Percentiles rank a stretch among this genome's conserved stretches.
These are phyloP conservation scores for Petrocephalus microphthalmus DNA, from an alignment of 2,113 vertebrate genomes.

Conservation along the genomic window DNA sequence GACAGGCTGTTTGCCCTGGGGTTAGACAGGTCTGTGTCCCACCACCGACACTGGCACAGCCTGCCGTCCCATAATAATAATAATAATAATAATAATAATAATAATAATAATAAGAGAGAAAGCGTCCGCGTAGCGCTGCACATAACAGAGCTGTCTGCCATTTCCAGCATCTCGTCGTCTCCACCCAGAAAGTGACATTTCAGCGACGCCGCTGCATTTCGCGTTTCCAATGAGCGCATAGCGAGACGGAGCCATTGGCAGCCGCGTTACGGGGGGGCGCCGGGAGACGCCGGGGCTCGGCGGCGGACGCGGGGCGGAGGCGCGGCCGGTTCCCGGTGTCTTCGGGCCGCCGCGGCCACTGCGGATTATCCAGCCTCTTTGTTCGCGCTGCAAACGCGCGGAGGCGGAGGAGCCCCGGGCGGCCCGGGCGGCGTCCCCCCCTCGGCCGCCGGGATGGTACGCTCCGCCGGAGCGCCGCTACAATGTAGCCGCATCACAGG, in stretches of 20 bases:
- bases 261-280: not conserved
- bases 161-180: not conserved
- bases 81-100: not conserved
- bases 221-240: not conserved
- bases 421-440: slow-evolving; percentile 4
- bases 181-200: not conserved
- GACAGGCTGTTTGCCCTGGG: not conserved
- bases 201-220: not conserved
- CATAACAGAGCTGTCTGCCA: not conserved
- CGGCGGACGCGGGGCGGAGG: too few species aligned
- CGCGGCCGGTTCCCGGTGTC: too few species aligned
- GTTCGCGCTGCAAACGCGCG: too few species aligned
- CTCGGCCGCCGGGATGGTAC: slow-evolving; percentile 21
- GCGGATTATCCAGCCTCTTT: too few species aligned
- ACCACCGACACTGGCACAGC: not conserved
- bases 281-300: not conserved
- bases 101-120: not conserved
- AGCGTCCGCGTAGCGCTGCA: not conserved
- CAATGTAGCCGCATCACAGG: slow-evolving; percentile 38
- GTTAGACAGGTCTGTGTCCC: not conserved
- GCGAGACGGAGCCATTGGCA: not conserved
- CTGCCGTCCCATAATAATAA: not conserved
- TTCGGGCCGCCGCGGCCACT: too few species aligned
- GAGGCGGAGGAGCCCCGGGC: not conserved
- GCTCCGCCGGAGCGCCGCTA: slow-evolving; percentile 18